Evolutionary conservation across 2,113 vertebrate species (phyloP).

Genomic region (Anser cygnoides): DNA sequence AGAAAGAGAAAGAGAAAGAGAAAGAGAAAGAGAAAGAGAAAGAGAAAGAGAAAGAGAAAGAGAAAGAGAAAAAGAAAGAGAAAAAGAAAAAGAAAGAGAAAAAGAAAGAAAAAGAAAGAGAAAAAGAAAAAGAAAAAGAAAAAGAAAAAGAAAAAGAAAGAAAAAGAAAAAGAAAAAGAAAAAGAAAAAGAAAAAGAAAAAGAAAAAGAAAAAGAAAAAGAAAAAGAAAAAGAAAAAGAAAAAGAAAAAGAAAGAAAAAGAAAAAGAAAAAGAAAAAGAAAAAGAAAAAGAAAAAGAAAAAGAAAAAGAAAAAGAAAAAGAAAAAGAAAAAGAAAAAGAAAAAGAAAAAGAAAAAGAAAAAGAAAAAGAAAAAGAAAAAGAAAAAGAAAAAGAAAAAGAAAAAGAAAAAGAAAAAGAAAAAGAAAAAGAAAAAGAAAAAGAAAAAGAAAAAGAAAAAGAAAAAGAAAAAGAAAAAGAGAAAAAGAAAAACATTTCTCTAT

Average conservation of each 20-base stretch:
- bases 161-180: too few species aligned
- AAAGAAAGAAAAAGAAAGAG: background rate
- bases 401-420: background rate
- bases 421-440: background rate
- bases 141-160: too few species aligned
- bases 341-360: background rate
- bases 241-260: background rate
- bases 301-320: background rate
- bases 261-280: background rate
- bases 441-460: background rate
- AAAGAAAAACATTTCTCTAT: background rate
- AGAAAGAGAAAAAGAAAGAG: too few species aligned
- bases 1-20: too few species aligned
- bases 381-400: background rate
- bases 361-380: background rate
- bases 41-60: too few species aligned
- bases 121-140: too few species aligned
- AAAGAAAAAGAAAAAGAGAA: background rate
- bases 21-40: too few species aligned
- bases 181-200: too few species aligned
- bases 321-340: background rate
- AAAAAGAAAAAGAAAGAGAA: background rate
- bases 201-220: too few species aligned
- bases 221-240: too few species aligned
- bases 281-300: background rate